Percentiles rank a stretch among this genome's conserved stretches.
phyloP scores from a whole-genome alignment of 2,797 vertebrate species.

The Emydoidea blandingii region DNA sequence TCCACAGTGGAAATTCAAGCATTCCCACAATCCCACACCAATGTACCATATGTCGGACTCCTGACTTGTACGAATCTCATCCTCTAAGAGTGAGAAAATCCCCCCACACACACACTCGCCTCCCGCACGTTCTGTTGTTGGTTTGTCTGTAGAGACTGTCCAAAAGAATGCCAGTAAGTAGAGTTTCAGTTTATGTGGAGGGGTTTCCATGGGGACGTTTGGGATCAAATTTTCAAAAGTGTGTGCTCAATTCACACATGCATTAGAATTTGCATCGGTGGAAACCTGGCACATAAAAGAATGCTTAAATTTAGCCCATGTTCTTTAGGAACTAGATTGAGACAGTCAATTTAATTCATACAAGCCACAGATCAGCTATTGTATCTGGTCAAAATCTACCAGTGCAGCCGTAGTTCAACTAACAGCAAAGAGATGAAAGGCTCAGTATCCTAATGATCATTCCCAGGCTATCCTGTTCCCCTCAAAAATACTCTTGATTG shows the following conservation, averaged over 20 bases:
- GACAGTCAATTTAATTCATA: background rate
- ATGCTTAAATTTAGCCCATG: fast-evolving
- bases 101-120: background rate
- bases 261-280: background rate
- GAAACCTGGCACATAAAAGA: background rate
- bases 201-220: background rate
- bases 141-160: background rate
- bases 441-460: background rate
- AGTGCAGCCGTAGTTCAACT: background rate
- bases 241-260: background rate
- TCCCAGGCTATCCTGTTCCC: background rate
- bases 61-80: background rate
- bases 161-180: background rate
- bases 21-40: background rate
- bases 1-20: background rate
- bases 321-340: background rate
- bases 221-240: background rate
- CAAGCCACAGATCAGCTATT: background rate
- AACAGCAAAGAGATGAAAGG: background rate
- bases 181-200: background rate
- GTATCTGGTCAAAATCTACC: background rate
- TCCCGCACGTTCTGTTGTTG: background rate
- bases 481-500: background rate
- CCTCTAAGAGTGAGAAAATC: background rate
- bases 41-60: background rate